phyloP scores from a whole-genome alignment of 2,888 invertebrate genomes.

The Andrena trimmerana region DNA sequence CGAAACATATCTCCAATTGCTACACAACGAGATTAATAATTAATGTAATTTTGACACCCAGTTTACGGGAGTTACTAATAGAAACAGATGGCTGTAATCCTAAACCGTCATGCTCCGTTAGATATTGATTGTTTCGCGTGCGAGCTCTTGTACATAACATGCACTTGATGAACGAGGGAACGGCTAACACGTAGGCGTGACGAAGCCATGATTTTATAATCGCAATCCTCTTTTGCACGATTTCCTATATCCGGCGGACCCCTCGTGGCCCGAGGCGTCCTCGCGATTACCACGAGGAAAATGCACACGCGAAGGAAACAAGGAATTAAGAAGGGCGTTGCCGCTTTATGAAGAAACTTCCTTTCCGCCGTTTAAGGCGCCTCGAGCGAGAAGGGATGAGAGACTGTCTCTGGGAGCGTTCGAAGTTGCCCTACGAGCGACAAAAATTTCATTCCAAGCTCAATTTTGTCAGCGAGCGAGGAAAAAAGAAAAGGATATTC shows the following conservation, averaged over 20 bases:
- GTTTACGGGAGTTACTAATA: too few relatives aligned
- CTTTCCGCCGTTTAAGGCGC: slow-evolving; percentile 55
- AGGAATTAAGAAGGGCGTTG: slow-evolving; percentile 73
- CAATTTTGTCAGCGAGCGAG: slow-evolving; percentile 18
- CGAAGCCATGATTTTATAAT: slow-evolving; percentile 29
- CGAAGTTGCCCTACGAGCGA: slow-evolving; percentile 26
- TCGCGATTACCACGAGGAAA: slow-evolving; percentile 65
- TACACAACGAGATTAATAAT: too few relatives aligned
- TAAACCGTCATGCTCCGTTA: too few relatives aligned
- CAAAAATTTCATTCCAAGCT: slow-evolving; percentile 51
- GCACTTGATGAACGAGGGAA: not conserved
- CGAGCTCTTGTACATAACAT: not conserved
- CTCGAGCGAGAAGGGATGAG: slow-evolving; percentile 30
- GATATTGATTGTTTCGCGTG: not conserved
- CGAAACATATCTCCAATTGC: too few relatives aligned
- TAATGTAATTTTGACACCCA: too few relatives aligned
- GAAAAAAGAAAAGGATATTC: not conserved
- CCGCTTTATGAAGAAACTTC: slow-evolving; percentile 67
- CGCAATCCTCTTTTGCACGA: slow-evolving; percentile 51
- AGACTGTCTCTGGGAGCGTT: not conserved
- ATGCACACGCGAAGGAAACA: slow-evolving; percentile 70
- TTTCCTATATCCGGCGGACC: slow-evolving; percentile 67
- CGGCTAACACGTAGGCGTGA: not conserved
- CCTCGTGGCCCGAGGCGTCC: slow-evolving; percentile 59
- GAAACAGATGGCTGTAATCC: too few relatives aligned